Evolutionary conservation across 2,888 invertebrate genomes (phyloP).

Genomic region (Isotomurus palustris): DNA sequence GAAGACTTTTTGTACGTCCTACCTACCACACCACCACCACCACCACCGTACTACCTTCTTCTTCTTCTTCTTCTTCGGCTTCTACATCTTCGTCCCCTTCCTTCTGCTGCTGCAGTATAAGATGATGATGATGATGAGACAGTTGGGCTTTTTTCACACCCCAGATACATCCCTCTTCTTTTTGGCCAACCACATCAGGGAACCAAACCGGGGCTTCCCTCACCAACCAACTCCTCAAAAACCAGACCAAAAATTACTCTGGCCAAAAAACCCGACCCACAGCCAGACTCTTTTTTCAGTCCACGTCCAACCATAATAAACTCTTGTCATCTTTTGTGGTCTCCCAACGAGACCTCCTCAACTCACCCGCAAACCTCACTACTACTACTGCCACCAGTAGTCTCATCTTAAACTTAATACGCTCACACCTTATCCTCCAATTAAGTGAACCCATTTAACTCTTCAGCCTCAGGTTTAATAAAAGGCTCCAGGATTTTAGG

Average conservation of each 20-base stretch:
- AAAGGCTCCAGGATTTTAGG: too few species aligned
- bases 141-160: conserved; percentile 41
- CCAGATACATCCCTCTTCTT: conserved; percentile 40
- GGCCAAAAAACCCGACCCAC: conserved; percentile 5
- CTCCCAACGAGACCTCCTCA: neutral
- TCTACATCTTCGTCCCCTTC: neutral
- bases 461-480: too few species aligned
- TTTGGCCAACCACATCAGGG: conserved; percentile 26
- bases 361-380: too few species aligned
- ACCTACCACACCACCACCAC: neutral
- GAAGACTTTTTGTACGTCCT: neutral
- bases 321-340: conserved; percentile 1
- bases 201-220: conserved; percentile 17
- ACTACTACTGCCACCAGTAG: too few species aligned
- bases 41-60: neutral
- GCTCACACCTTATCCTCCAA: too few species aligned
- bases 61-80: neutral
- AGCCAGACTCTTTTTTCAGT: conserved; percentile 1
- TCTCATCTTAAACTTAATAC: too few species aligned
- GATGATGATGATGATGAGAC: conserved; percentile 1
- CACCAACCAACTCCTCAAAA: conserved; percentile 7
- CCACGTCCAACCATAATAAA: neutral
- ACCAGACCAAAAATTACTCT: conserved; percentile 37
- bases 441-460: too few species aligned
- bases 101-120: neutral